Evolutionary conservation across 1,140 invertebrate species (phyloP), one percentile per base, ranked within the genome.

Genomic region (Littorina saxatilis): DNA sequence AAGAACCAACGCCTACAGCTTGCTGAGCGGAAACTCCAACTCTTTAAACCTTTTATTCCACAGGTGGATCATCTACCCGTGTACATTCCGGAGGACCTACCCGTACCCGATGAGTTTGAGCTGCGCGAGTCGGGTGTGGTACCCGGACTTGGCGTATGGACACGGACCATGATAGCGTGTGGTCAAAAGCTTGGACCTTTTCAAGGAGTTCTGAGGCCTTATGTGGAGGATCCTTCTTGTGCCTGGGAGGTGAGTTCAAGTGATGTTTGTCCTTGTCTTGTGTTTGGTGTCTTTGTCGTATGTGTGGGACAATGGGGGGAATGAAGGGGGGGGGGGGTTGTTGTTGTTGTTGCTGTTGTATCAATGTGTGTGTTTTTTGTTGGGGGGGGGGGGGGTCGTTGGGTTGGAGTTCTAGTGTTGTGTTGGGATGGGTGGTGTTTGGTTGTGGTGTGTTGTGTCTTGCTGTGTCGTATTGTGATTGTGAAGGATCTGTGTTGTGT

Each of bases 191-290:
- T 78, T 55, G 76, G 76, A 27, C 76, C 76, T 11, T 78, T 78
- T 20, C 11, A 61, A 7, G 76, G 76, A 0, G 76, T 78, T 23
- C 39, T 78, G 11, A 32, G 55, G 17, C 55, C 55, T n/a, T 17
- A 23, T 13, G 76, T 78, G 37, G 76, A 78, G 0, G 76, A 78
- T 27, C 35, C 76, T 27, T 78, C 76, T 27, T 78, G 76, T 32
- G 76, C 76, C 55, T 78, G 76, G 76, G 76, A 78, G 76, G 76
- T 78, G 35, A 78, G 70, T n/a, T n/a, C n/a, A n/a, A n/a, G n/a
- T n/a, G n/a, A n/a, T n/a, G n/a, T n/a, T n/a, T n/a, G n/a, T n/a
- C n/a, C n/a, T n/a, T n/a, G n/a, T n/a, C n/a, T n/a, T n/a, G n/a
- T n/a, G n/a, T 73, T 7, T 61, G 58, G 9, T 63, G 58, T 63